Evolutionary conservation across 2,113 vertebrate species (phyloP), one percentile per base, ranked within the genome.

Genomic region (Raja brachyura): DNA sequence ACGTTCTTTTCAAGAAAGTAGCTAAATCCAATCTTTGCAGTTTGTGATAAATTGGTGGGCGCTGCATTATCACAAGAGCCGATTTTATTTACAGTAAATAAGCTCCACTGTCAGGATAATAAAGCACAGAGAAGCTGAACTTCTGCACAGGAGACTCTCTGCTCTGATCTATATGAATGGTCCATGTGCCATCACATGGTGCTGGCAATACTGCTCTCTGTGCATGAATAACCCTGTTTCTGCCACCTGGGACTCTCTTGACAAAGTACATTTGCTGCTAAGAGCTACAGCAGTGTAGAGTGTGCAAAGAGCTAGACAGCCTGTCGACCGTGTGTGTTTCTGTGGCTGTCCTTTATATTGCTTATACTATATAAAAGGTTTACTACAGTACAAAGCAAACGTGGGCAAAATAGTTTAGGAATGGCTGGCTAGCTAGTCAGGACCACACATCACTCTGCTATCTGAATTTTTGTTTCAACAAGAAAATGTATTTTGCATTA

Each of bases 101-200:
- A 68, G 39, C 54, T 73, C 90, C 25, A 39, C 66, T 73, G 90
- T 92, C 90, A 92, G 90, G 90, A 92, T 92, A 92, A 92, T 74
- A 92, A 90, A 90, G 90, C 73, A 39, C 68, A 73, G 90, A 73
- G 68, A 92, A 54, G 90, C 90, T 92, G 90, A 92, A 92, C 70
- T 92, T 92, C 68, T 73, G 90, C 90, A 73, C 90, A 73, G 90
- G 68, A 92, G 66, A 54, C 31, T 22, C 20, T 73, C 9, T 73
- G 63, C 68, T 73, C 68, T 73, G 90, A 92, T 92, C 66, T 92
- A 54, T 39, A 74, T 73, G 33, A 92, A 92, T 73, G 68, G 68
- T 74, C 90, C 22, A 48, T 70, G 68, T 28, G 66, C 68, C 70
- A 31, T 92, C 66, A 92, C 39, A 92, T 92, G 48, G 63, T 54